Percentiles rank a stretch among this genome's conserved stretches.
These are phyloP conservation scores for Bombus affinis DNA, from an alignment of 1,140 invertebrate genomes.

Conservation along the genomic window DNA sequence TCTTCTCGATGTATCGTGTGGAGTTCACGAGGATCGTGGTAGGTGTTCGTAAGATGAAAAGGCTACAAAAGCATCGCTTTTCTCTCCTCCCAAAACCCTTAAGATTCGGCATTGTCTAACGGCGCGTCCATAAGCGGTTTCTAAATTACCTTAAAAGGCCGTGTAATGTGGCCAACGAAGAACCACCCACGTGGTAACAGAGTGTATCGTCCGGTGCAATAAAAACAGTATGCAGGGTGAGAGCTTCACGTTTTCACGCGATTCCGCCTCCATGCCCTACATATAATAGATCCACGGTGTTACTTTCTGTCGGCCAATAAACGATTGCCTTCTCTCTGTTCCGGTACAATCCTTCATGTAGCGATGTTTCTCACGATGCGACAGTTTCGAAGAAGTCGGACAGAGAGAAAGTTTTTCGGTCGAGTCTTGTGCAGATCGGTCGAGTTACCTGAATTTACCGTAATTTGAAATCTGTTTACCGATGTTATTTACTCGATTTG, in stretches of 20 bases:
- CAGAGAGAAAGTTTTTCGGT: background rate
- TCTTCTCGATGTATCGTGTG: background rate
- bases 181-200: conserved; percentile 58
- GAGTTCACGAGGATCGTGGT: conserved; percentile 14
- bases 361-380: conserved; percentile 13
- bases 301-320: background rate
- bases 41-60: conserved; percentile 57
- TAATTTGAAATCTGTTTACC: too few species aligned
- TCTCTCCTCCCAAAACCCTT: too few species aligned
- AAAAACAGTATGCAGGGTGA: conserved; percentile 45
- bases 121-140: conserved; percentile 6
- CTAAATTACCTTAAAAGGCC: conserved; percentile 59
- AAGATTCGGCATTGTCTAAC: conserved; percentile 62
- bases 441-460: background rate
- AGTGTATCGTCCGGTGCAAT: conserved; percentile 33
- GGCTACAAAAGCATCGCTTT: conserved; percentile 12
- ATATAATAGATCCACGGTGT: conserved; percentile 39
- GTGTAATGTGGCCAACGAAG: conserved; percentile 42
- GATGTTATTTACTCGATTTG: too few species aligned
- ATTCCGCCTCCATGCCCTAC: conserved; percentile 18
- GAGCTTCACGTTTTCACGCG: conserved; percentile 49
- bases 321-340: background rate
- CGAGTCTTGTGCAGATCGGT: too few species aligned
- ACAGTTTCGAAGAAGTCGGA: background rate
- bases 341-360: background rate